A percentile compares a stretch with the other conserved stretches of the same genome.
Evolutionary conservation across 2,888 invertebrate species (phyloP).

Genomic region (Drosophila incognita): DNA sequence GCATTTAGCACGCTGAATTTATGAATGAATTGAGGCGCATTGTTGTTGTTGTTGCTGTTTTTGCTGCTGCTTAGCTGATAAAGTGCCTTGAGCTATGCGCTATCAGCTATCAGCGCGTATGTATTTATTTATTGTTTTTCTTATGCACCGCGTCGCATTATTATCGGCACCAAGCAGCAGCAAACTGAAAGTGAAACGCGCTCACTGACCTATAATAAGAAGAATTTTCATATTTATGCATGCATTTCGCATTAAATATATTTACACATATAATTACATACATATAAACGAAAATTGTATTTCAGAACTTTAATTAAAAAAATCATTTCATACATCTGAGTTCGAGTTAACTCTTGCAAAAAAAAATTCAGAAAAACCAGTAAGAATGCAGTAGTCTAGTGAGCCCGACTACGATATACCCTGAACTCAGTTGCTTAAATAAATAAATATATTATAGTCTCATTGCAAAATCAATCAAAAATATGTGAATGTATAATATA

Average conservation of each 20-base stretch:
- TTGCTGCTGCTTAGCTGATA: conserved; percentile 59
- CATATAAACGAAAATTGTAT: background rate
- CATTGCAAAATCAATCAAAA: background rate
- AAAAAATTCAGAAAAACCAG: background rate
- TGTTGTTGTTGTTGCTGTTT: conserved; percentile 25
- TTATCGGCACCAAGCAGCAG: conserved; percentile 46
- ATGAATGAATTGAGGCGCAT: conserved; percentile 65
- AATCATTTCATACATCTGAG: background rate
- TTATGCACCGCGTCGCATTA: conserved; percentile 36
- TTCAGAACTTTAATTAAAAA: background rate
- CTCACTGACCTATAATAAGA: conserved; percentile 77
- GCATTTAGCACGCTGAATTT: conserved; percentile 42
- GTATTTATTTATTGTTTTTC: conserved; percentile 36
- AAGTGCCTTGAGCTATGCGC: conserved; percentile 61
- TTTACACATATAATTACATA: background rate
- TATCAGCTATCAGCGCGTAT: conserved; percentile 32
- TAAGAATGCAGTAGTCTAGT: background rate
- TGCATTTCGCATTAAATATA: conserved; percentile 13
- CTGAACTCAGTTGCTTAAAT: background rate
- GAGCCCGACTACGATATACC: background rate
- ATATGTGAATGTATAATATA: background rate
- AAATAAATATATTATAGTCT: background rate
- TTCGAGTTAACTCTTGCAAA: background rate
- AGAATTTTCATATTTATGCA: conserved; percentile 53
- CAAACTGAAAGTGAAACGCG: conserved; percentile 72